Evolutionary conservation across 2,113 vertebrate species (phyloP).

Genomic region (Malurus cyaneus): DNA sequence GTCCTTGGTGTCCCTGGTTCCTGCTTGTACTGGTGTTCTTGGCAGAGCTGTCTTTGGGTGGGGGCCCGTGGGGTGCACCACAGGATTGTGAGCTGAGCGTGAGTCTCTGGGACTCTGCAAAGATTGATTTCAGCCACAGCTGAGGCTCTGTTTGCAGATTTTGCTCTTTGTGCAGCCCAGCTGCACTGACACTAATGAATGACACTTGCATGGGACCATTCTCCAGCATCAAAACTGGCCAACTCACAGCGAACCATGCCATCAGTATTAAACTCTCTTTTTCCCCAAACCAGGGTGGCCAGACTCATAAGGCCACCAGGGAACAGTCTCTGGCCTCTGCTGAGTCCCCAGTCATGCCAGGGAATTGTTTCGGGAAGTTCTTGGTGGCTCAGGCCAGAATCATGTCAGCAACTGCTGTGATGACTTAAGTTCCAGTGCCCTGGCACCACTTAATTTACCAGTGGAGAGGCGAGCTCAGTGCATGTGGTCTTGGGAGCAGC

Average conservation of each 20-base stretch:
- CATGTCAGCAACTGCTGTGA: neutral
- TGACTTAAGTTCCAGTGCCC: neutral
- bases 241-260: neutral
- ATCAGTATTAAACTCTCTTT: neutral
- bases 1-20: rapidly evolving
- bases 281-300: constrained; percentile 18
- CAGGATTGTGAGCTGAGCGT: neutral
- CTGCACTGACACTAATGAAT: constrained; percentile 2
- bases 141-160: neutral
- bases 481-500: constrained; percentile 38
- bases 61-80: neutral
- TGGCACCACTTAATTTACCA: neutral
- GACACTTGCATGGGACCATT: constrained; percentile 8
- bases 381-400: constrained; percentile 12
- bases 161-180: neutral
- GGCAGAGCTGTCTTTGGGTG: neutral
- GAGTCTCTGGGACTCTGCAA: neutral
- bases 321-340: constrained; percentile 2
- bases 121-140: neutral
- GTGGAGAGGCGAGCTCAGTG: neutral
- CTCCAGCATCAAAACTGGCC: neutral
- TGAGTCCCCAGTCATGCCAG: neutral
- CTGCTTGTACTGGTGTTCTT: neutral
- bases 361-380: constrained; percentile 21
- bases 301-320: neutral